phyloP scores from a whole-genome alignment of 1,140 invertebrate genomes.

The Branchinecta lindahli region DNA sequence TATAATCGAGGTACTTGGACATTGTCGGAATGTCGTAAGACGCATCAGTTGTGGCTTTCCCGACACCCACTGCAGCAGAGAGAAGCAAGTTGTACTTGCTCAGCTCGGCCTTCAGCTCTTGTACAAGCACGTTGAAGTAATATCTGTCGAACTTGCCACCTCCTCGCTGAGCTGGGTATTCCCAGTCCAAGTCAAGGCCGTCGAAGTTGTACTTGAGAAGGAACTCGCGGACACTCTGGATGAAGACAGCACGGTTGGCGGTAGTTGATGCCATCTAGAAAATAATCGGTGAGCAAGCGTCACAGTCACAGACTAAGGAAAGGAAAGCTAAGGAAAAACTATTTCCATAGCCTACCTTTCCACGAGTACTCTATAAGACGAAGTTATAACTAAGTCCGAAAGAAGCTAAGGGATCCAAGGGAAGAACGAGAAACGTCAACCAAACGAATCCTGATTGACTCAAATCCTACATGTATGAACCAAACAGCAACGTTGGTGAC shows the following conservation, averaged over 20 bases:
- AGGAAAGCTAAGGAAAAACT: too few relatives aligned
- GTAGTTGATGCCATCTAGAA: slow-evolving; percentile 37
- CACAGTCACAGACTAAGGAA: too few relatives aligned
- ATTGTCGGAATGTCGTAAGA: slow-evolving; percentile 10
- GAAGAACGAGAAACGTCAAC: too few relatives aligned
- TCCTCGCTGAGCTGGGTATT: slow-evolving; percentile 52
- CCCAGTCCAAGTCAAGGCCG: slow-evolving; percentile 67
- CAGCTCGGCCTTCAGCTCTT: slow-evolving; percentile 28
- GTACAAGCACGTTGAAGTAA: slow-evolving; percentile 26
- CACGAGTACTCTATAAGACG: too few relatives aligned
- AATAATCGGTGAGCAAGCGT: background rate
- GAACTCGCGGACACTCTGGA: slow-evolving; percentile 41
- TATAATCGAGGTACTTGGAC: slow-evolving; percentile 4
- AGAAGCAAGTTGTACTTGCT: slow-evolving; percentile 23
- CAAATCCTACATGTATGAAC: too few relatives aligned
- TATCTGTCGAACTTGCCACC: slow-evolving; percentile 31
- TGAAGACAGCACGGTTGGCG: slow-evolving; percentile 38
- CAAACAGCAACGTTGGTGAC: too few relatives aligned
- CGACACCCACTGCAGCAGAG: slow-evolving; percentile 30
- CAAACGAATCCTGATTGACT: too few relatives aligned
- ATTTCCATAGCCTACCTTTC: too few relatives aligned
- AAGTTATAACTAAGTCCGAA: too few relatives aligned
- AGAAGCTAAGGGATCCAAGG: too few relatives aligned
- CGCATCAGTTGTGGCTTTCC: slow-evolving; percentile 20
- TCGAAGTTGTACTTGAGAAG: slow-evolving; percentile 50